Conservation (phyloP, 2,113 vertebrate species). For the Pedetes capensis region DNA sequence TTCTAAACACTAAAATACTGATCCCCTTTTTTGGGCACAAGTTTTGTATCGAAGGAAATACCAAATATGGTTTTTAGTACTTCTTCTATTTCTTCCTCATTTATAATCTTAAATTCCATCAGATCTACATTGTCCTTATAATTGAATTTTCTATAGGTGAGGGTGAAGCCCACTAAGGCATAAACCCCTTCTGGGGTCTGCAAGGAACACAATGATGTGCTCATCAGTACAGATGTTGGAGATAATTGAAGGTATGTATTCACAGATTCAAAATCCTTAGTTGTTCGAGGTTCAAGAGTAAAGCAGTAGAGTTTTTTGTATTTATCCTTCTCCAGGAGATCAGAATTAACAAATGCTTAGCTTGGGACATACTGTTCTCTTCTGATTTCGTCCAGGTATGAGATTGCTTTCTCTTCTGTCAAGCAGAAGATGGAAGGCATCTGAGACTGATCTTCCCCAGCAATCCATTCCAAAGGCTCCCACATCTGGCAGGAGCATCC, state of each 20-base stretch:
- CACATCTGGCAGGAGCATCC: slow-evolving; percentile 87
- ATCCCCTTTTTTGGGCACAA: slow-evolving; percentile 79
- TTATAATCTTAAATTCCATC: slow-evolving; percentile 83
- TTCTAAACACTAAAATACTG: slow-evolving; percentile 77
- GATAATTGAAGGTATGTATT: slow-evolving; percentile 83
- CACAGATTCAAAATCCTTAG: slow-evolving; percentile 81
- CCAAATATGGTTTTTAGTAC: slow-evolving; percentile 86
- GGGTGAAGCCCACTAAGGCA: slow-evolving; percentile 86
- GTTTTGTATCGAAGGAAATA: slow-evolving; percentile 82
- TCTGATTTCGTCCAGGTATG: slow-evolving; percentile 87
- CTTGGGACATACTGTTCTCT: slow-evolving; percentile 83
- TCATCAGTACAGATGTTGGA: slow-evolving; percentile 85
- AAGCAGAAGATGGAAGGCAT: slow-evolving; percentile 84
- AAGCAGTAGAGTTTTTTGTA: slow-evolving; percentile 85
- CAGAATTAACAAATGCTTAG: slow-evolving; percentile 82
- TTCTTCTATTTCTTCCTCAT: slow-evolving; percentile 85
- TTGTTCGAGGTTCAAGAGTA: slow-evolving; percentile 79
- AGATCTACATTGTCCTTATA: slow-evolving; percentile 86
- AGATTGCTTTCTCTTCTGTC: slow-evolving; percentile 79
- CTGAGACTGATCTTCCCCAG: slow-evolving; percentile 86
- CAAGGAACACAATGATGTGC: slow-evolving; percentile 89
- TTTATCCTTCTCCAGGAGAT: slow-evolving; percentile 81
- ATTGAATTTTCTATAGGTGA: slow-evolving; percentile 86
- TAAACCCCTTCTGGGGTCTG: slow-evolving; percentile 87
- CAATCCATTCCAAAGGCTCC: slow-evolving; percentile 88